phyloP scores from a whole-genome alignment of 1,140 invertebrate species.

The Apis cerana region DNA sequence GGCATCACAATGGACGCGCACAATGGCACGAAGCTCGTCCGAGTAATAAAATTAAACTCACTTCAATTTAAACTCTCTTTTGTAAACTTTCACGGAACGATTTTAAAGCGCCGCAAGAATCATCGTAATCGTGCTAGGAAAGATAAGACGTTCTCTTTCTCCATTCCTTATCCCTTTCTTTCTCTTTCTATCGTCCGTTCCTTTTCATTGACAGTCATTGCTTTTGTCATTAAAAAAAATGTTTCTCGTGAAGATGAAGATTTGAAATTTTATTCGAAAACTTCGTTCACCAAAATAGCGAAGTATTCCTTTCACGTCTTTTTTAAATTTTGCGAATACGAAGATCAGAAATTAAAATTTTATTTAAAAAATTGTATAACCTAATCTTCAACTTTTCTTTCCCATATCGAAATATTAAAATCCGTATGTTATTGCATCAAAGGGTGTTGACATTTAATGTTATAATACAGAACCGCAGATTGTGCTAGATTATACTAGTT shows the following conservation, averaged over 20 bases:
- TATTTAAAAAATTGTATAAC: no score
- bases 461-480: background rate
- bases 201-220: background rate
- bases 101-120: conserved; percentile 42
- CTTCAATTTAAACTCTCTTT: conserved; percentile 34
- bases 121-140: conserved; percentile 18
- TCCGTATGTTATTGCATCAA: background rate
- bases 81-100: conserved; percentile 32
- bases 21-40: conserved; percentile 6
- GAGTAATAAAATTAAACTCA: conserved; percentile 39
- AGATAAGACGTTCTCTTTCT: background rate
- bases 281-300: no score
- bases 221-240: background rate
- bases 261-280: no score
- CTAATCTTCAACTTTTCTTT: background rate
- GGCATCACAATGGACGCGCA: background rate
- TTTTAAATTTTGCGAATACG: no score
- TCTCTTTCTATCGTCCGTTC: background rate
- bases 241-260: no score
- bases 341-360: no score
- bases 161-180: background rate
- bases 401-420: background rate
- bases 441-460: background rate
- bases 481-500: background rate
- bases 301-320: no score